Evolutionary conservation across 2,797 vertebrate species (phyloP).

Genomic region (Lepus townsendii): DNA sequence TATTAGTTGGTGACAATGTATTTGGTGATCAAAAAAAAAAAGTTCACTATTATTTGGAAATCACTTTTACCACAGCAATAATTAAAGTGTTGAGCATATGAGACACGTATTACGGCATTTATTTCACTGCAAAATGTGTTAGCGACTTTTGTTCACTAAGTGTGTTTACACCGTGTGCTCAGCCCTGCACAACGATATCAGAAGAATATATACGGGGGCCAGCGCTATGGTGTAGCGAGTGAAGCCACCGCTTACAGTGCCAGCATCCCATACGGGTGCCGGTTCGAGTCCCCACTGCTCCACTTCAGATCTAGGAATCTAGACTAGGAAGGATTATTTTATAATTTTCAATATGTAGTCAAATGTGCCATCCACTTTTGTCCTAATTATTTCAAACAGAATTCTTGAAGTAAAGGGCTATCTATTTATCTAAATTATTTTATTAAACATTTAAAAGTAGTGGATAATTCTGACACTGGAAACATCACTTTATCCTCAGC

Average conservation of each 20-base stretch:
- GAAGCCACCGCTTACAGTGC: too few relatives aligned
- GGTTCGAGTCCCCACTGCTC: too few relatives aligned
- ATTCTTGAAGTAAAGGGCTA: background rate
- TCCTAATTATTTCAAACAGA: background rate
- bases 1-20: background rate
- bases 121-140: constrained; percentile 4
- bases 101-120: background rate
- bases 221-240: too few relatives aligned
- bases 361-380: background rate
- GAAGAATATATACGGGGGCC: background rate
- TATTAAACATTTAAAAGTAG: background rate
- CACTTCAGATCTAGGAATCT: too few relatives aligned
- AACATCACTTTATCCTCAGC: background rate
- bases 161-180: background rate
- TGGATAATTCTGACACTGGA: background rate
- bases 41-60: background rate
- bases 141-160: background rate
- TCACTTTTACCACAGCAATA: constrained; percentile 22
- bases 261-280: too few relatives aligned
- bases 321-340: background rate
- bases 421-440: constrained; percentile 16
- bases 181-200: background rate
- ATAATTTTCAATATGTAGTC: constrained; percentile 34
- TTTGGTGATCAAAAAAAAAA: background rate
- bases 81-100: background rate